Conservation (phyloP, 2,113 vertebrate genomes). For the Paramisgurnus dabryanus region DNA sequence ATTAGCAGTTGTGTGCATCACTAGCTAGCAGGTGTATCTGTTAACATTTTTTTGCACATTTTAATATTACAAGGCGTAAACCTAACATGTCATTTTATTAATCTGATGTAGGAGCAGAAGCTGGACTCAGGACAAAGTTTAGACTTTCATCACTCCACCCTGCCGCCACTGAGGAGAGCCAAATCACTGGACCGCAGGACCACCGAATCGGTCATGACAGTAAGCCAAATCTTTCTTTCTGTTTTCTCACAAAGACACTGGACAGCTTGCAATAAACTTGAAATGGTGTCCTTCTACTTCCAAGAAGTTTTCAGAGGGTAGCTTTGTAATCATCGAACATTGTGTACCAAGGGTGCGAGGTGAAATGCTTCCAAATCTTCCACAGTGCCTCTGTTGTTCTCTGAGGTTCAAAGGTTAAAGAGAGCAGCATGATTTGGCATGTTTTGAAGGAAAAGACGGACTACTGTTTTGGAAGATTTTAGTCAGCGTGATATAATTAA, state of each 20-base stretch:
- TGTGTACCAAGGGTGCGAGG: slow-evolving; percentile 50
- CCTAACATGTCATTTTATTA: neutral
- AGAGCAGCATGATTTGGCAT: slow-evolving; percentile 30
- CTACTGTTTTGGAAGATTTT: slow-evolving; percentile 33
- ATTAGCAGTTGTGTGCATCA: too few species aligned
- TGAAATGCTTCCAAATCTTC: neutral
- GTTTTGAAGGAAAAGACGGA: slow-evolving; percentile 25
- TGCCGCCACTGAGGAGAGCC: slow-evolving; percentile 78
- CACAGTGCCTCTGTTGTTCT: slow-evolving; percentile 46
- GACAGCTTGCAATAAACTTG: neutral
- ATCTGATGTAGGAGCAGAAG: slow-evolving; percentile 65
- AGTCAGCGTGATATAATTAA: slow-evolving; percentile 10
- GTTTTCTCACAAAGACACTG: neutral
- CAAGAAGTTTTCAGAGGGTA: neutral
- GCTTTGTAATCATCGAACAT: slow-evolving; percentile 28
- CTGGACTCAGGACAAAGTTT: slow-evolving; percentile 54
- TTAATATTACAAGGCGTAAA: neutral
- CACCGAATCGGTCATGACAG: slow-evolving; percentile 82
- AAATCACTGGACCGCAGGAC: slow-evolving; percentile 82
- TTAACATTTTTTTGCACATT: neutral
- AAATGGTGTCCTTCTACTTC: neutral
- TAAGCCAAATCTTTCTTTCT: slow-evolving; percentile 58
- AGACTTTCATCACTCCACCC: slow-evolving; percentile 70
- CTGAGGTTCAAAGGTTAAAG: slow-evolving; percentile 41
- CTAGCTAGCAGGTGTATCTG: too few species aligned